Evolutionary conservation across 2,113 vertebrate genomes (phyloP), one percentile per base, ranked within the genome.

Genomic region (Phrynosoma blainvillii): DNA sequence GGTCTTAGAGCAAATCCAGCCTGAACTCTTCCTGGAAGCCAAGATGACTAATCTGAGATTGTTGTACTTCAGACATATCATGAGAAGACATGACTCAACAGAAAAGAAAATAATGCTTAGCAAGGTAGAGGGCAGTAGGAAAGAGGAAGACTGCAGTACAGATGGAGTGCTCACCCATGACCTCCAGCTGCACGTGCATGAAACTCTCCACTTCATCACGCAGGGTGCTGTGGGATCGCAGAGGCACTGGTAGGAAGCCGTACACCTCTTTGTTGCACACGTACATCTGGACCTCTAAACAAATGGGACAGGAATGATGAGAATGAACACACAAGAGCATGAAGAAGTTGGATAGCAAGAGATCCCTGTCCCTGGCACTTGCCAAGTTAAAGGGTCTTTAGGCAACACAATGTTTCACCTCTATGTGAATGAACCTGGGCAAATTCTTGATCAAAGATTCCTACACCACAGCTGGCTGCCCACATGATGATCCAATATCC

Each of bases 251-350:
- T 71, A 98, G 94, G 93, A 96, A 97, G 71, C 98, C 98, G 1
- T 97, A 99, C 0, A 84, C 94, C 89, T 98, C 98, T 93, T 92
- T 97, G 93, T 99, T 99, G 77, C 97, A 98, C 4, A 98, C 93
- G 30, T 97, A 98, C 98, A 99, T 98, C 94, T 98, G 98, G 25
- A 98, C 97, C 70, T 98, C 98, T 99, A 94, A 10, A 77, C 23
- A 65, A 54, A 36, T 12, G 12, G 59, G 23, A 56, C 30, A 30
- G 20, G 76, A 30, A 10, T 59, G 3, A 52, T 21, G 5, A 82
- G 76, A 86, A 78, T 54, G 14, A 47, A 18, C 11, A 87, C 18
- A 85, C 9, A 20, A 66, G 25, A 71, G 4, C 54, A 82, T 54
- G 32, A 52, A 16, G 32, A 2, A 21, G 47, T 0, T 2, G 32